A percentile compares a stretch with the other conserved stretches of the same genome.
Conservation (phyloP, 1,140 invertebrate genomes). For the Vollenhovia emeryi region DNA sequence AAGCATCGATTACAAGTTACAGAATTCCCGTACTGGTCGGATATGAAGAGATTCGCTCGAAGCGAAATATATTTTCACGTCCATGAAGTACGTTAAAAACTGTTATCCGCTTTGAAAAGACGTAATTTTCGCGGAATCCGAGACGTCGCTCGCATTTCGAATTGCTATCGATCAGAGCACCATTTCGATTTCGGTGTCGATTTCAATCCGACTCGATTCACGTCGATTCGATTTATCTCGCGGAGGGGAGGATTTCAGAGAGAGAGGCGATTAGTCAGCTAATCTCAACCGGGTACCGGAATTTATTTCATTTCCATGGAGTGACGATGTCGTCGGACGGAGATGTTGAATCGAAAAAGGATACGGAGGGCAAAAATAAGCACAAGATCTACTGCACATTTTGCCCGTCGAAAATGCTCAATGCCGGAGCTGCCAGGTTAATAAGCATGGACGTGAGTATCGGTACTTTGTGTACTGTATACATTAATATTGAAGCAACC, state of each 20-base stretch:
- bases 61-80: too few species aligned
- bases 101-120: too few species aligned
- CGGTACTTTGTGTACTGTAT: slow-evolving; percentile 40
- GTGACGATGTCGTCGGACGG: slow-evolving; percentile 53
- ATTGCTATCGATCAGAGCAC: neutral
- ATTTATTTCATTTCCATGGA: slow-evolving; percentile 25
- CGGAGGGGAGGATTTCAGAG: neutral
- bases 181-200: neutral
- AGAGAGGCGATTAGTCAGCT: neutral
- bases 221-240: neutral
- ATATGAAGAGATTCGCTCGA: too few species aligned
- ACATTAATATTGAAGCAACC: slow-evolving; percentile 7
- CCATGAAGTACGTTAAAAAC: too few species aligned
- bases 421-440: slow-evolving; percentile 87
- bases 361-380: slow-evolving; percentile 89
- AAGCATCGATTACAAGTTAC: too few species aligned
- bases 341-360: slow-evolving; percentile 74
- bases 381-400: slow-evolving; percentile 89
- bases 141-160: neutral
- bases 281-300: neutral
- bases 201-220: neutral
- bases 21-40: too few species aligned
- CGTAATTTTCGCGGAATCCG: too few species aligned
- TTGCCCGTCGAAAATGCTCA: slow-evolving; percentile 91
- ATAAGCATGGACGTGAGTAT: slow-evolving; percentile 85